phyloP scores from a whole-genome alignment of 2,113 vertebrate genomes.

The Alligator mississippiensis region DNA sequence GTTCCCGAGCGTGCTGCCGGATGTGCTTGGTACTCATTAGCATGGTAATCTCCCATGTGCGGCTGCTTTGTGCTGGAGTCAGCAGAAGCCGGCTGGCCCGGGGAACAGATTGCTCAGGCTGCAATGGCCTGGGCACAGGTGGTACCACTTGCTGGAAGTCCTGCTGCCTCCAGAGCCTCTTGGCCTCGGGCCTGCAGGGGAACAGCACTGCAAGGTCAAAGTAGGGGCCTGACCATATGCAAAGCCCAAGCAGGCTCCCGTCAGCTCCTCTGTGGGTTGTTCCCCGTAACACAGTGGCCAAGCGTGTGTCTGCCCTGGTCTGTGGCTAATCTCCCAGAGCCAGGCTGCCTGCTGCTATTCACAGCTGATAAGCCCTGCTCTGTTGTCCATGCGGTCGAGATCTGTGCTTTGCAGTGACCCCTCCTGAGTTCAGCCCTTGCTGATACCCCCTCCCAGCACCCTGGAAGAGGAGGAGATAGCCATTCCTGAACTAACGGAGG shows the following conservation, averaged over 20 bases:
- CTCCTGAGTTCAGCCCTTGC: not conserved
- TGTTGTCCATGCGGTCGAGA: not conserved
- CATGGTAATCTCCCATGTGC: not conserved
- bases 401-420: not conserved
- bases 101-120: not conserved
- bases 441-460: too few relatives aligned
- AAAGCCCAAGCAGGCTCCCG: not conserved
- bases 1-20: not conserved
- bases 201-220: not conserved
- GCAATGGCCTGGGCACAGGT: not conserved
- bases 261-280: not conserved
- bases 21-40: fast-evolving
- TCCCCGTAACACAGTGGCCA: not conserved
- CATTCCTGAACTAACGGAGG: not conserved
- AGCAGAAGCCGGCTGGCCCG: not conserved
- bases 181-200: not conserved
- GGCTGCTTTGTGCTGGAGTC: not conserved
- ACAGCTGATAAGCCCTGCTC: not conserved
- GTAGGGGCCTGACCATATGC: not conserved
- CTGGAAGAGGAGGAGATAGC: not conserved
- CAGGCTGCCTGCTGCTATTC: not conserved
- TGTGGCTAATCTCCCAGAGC: not conserved
- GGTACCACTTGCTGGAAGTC: not conserved
- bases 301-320: not conserved
- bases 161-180: not conserved